Evolutionary conservation across 2,113 vertebrate species (phyloP).

Genomic region (Eclectus roratus): DNA sequence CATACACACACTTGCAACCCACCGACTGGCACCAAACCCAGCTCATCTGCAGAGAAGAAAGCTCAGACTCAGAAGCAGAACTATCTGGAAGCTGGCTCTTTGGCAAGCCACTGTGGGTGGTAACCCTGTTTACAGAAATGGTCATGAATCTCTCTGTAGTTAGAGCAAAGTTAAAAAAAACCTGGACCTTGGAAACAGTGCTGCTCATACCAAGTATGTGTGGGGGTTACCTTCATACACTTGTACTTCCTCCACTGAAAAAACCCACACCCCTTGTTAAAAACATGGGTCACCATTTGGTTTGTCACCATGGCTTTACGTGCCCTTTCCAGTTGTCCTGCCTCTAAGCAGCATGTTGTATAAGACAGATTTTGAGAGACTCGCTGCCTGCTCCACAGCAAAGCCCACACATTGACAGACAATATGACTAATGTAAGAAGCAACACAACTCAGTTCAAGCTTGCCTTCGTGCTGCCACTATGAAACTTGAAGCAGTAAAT

Average conservation of each 20-base stretch:
- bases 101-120: conserved; percentile 17
- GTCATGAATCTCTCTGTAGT: background rate
- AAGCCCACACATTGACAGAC: background rate
- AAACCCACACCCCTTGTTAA: background rate
- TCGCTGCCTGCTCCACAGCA: background rate
- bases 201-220: background rate
- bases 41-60: background rate
- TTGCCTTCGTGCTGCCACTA: background rate
- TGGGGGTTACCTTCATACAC: background rate
- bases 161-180: background rate
- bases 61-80: background rate
- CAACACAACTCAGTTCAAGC: background rate
- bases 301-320: background rate
- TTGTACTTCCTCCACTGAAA: background rate
- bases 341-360: accelerated
- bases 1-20: background rate
- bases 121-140: conserved; percentile 1
- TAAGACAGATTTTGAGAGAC: background rate
- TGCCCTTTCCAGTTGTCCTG: background rate
- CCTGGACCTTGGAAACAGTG: background rate
- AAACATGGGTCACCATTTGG: background rate
- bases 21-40: background rate
- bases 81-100: background rate
- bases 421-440: background rate
- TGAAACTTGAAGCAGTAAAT: background rate